phyloP scores from a whole-genome alignment of 2,888 invertebrate genomes.

The Andrena bicolor region DNA sequence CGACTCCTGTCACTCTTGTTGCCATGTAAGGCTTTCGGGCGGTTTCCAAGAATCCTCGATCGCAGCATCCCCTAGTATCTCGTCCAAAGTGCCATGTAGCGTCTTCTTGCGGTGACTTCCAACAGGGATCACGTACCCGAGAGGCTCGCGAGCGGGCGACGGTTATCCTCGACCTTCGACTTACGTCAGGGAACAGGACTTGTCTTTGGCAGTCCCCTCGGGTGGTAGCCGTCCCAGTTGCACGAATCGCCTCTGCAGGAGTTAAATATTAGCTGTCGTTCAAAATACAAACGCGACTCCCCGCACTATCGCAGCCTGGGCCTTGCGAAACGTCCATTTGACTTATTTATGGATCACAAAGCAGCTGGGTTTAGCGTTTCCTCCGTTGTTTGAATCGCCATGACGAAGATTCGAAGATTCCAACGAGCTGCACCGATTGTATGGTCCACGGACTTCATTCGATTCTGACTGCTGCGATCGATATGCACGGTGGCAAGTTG shows the following conservation, averaged over 20 bases:
- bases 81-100: constrained; percentile 51
- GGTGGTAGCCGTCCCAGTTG: constrained; percentile 34
- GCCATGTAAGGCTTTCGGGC: not conserved
- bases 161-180: constrained; percentile 50
- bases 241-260: constrained; percentile 41
- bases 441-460: too few species aligned
- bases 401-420: too few species aligned
- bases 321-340: constrained; percentile 50
- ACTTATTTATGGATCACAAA: constrained; percentile 79
- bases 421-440: too few species aligned
- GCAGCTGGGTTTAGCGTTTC: constrained; percentile 59
- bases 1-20: not conserved
- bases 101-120: constrained; percentile 12
- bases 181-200: constrained; percentile 45
- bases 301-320: constrained; percentile 24
- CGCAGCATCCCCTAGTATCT: constrained; percentile 33
- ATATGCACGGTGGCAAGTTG: too few species aligned
- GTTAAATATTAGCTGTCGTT: constrained; percentile 72
- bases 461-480: too few species aligned
- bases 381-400: constrained; percentile 30
- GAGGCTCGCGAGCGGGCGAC: constrained; percentile 11
- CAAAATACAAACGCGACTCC: constrained; percentile 66
- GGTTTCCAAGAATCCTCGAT: constrained; percentile 45
- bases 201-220: constrained; percentile 43
- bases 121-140: constrained; percentile 35